Evolutionary conservation across 2,888 invertebrate genomes (phyloP).

Genomic region (Stenolophus ochropezus): DNA sequence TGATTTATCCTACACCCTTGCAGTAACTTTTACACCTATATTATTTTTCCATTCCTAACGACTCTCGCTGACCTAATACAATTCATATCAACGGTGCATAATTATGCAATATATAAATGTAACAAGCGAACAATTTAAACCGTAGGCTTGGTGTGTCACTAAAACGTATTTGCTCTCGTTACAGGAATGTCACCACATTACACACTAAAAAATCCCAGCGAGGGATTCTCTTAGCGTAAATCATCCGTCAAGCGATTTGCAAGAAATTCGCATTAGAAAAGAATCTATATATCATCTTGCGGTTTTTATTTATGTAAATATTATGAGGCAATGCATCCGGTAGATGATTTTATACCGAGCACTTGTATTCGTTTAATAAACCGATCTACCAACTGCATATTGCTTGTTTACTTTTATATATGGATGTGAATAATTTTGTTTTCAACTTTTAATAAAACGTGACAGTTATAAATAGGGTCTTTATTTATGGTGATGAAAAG

Average conservation of each 20-base stretch:
- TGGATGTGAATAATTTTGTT: constrained; percentile 4
- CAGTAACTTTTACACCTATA: background rate
- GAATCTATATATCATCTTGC: constrained; percentile 51
- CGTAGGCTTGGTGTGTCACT: constrained; percentile 29
- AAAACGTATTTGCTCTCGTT: constrained; percentile 34
- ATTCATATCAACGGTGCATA: constrained; percentile 3
- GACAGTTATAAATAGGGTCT: background rate
- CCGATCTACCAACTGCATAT: constrained; percentile 17
- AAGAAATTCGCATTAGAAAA: constrained; percentile 40
- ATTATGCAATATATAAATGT: constrained; percentile 33
- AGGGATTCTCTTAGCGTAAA: constrained; percentile 11
- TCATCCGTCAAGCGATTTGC: constrained; percentile 36
- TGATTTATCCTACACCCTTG: background rate
- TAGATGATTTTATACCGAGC: constrained; percentile 17
- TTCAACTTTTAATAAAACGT: background rate
- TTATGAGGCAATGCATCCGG: constrained; percentile 52
- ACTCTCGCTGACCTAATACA: background rate
- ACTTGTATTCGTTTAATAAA: constrained; percentile 15
- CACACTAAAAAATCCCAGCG: background rate
- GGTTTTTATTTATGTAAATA: constrained; percentile 56
- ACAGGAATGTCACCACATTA: constrained; percentile 43
- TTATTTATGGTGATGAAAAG: background rate
- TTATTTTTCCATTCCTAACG: background rate
- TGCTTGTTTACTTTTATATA: constrained; percentile 29
- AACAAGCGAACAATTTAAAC: constrained; percentile 38